Evolutionary conservation across 1,140 invertebrate species (phyloP), one percentile per base, ranked within the genome.

Genomic region (Orchesella cincta): DNA sequence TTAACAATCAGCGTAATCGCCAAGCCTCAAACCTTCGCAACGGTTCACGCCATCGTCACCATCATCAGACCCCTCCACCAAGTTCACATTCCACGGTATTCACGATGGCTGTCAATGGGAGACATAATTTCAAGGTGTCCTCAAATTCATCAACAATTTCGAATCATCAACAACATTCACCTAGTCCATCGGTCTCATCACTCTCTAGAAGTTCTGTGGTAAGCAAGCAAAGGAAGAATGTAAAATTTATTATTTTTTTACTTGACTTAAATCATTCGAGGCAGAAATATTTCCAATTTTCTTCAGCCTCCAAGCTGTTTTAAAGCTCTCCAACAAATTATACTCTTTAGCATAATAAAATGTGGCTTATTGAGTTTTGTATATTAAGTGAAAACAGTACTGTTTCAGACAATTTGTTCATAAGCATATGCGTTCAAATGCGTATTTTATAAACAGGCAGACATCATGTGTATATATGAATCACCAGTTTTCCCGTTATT

Each of bases 161-260:
- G 23, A 67, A 67, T 3, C 5, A 67, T 67, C 62, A 74, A 23
- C 33, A 74, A 71, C 29, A 74, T 34, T 81, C 80, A 28, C 81
- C 81, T 75, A 80, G 78, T 78, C 81, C 81, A 33, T 76, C 79
- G 16, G 72, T 74, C 51, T 76, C 81, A 18, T 76, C 78, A n/a
- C 23, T 79, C 16, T 81, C 80, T 1, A 78, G 71, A 46, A 76
- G 74, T 67, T 81, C 78, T 46, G 75, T 74, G 76, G 81, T 81
- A 80, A 80, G 77, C 23, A 57, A 57, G n/a, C n/a, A n/a, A n/a
- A n/a, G n/a, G n/a, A n/a, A n/a, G n/a, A n/a, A n/a, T n/a, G n/a
- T n/a, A n/a, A n/a, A n/a, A n/a, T n/a, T n/a, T n/a, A n/a, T n/a
- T n/a, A n/a, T n/a, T n/a, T n/a, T n/a, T n/a, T n/a, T n/a, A n/a